These are phyloP conservation scores for Noctua janthina DNA, from an alignment of 2,888 invertebrate species.

Conservation along the genomic window DNA sequence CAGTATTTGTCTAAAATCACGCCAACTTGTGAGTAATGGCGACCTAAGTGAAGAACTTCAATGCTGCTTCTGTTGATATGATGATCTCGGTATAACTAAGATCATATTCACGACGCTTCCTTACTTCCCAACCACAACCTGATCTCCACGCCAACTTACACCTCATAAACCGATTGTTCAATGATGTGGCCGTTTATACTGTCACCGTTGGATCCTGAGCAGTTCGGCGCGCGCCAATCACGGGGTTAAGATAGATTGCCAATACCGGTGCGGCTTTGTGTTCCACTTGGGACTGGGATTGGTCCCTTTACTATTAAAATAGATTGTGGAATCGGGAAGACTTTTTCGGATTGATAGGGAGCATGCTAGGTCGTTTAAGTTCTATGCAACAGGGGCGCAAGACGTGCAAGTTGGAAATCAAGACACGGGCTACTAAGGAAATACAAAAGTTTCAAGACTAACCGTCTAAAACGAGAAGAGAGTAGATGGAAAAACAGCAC, in stretches of 20 bases:
- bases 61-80: not conserved
- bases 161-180: conserved; percentile 63
- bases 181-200: conserved; percentile 68
- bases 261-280: conserved; percentile 59
- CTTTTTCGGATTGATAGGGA: not conserved
- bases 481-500: too few species aligned
- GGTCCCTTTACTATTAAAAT: not conserved
- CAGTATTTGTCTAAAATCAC: not conserved
- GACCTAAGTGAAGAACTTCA: not conserved
- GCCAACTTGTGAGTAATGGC: not conserved
- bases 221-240: conserved; percentile 72
- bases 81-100: not conserved
- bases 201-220: conserved; percentile 69
- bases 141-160: conserved; percentile 27
- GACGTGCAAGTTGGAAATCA: not conserved
- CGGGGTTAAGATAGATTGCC: conserved; percentile 75
- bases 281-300: conserved; percentile 53
- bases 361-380: not conserved
- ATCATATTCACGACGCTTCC: not conserved
- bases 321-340: not conserved
- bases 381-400: not conserved
- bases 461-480: too few species aligned
- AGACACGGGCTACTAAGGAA: too few species aligned
- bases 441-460: too few species aligned
- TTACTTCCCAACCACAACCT: conserved; percentile 24